Evolutionary conservation across 2,797 vertebrate genomes (phyloP), one percentile per base, ranked within the genome.

Genomic region (Amazona ochrocephala): DNA sequence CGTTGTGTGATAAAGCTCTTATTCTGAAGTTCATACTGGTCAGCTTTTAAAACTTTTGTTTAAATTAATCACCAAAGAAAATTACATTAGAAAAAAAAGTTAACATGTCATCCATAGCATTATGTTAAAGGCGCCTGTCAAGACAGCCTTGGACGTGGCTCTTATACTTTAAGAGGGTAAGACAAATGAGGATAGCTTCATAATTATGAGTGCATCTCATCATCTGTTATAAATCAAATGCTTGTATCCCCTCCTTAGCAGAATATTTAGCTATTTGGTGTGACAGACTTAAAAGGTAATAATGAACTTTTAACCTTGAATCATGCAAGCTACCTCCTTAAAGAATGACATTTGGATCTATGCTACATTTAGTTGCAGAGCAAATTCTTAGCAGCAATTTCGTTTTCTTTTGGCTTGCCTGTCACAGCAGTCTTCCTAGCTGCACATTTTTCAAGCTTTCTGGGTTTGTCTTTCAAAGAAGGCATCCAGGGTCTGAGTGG

Each of bases 231-330:
- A 68, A 26, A 67, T 67, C 42, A 65, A 70, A 47, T 1, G 26
- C 22, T 78, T 61, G 2, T 20, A 16, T 41, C 22, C 13, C 34
- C 32, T 87, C 24, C 7, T 85, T 80, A 66, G 62, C 50, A 62
- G 82, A 87, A 67, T 70, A 88, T 87, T 66, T 39, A 45, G 21
- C 11, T 54, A 18, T 94, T 83, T 64, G 20, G 1, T 94, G 37
- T 71, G 58, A 80, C 62, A 73, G 53, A 32, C 64, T 90, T 90
- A 58, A 71, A 90, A 87, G 90, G 60, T 12, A 27, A 10, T 17
- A 73, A 74, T 50, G 83, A 96, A 96, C 94, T 97, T 97, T 78
- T 92, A 96, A 94, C 97, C 97, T 97, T 97, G 97, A 44, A 37
- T 86, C 56, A 6, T 44, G 91, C 84, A 90, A 79, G 80, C 88